Evolutionary conservation across 2,797 vertebrate species (phyloP).

Genomic region (Chelidonichthys spinosus): DNA sequence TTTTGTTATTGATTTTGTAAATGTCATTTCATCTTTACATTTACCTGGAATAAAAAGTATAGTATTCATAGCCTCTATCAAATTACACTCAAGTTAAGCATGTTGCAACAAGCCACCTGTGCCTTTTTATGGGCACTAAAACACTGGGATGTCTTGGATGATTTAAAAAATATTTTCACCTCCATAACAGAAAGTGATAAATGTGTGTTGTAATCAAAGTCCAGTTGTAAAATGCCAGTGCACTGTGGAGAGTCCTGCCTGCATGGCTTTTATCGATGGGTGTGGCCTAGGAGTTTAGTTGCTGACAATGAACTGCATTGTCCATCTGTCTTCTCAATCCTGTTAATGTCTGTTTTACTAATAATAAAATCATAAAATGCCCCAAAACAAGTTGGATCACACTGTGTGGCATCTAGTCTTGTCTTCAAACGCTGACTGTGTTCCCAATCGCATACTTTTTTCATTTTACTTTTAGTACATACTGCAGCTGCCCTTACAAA

Average conservation of each 20-base stretch:
- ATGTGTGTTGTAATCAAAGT: neutral
- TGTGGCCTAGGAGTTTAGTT: neutral
- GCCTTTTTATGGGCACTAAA: neutral
- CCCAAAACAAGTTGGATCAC: neutral
- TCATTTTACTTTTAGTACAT: too few species aligned
- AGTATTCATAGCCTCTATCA: neutral
- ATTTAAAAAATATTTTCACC: neutral
- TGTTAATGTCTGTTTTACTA: neutral
- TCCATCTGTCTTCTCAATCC: neutral
- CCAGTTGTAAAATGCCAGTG: neutral
- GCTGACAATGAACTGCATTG: neutral
- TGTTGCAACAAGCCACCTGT: neutral
- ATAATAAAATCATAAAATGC: constrained; percentile 19
- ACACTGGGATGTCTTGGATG: neutral
- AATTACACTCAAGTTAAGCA: neutral
- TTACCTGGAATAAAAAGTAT: constrained; percentile 12
- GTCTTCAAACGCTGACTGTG: neutral
- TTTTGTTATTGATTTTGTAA: neutral
- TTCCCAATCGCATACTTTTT: too few species aligned
- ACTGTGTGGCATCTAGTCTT: neutral
- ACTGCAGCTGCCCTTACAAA: too few species aligned
- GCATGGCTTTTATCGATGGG: neutral
- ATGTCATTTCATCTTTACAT: neutral
- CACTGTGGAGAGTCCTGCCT: neutral
- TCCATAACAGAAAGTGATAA: neutral